Evolutionary conservation across 2,113 vertebrate genomes (phyloP).

Genomic region (Ancistrus triradiatus): DNA sequence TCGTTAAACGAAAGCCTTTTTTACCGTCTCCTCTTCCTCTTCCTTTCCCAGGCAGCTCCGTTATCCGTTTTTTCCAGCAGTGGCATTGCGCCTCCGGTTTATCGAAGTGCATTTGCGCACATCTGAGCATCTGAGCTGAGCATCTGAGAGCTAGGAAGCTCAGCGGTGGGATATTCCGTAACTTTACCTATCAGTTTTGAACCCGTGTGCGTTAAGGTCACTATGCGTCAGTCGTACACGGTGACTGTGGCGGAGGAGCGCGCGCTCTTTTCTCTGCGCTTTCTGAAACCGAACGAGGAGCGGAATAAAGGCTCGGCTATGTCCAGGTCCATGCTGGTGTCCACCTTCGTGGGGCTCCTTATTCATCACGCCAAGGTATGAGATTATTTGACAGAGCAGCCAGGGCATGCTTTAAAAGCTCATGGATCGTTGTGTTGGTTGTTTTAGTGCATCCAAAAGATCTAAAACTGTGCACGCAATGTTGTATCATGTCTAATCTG

Average conservation of each 20-base stretch:
- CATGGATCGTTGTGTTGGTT: not conserved
- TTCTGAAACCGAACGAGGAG: conserved; percentile 77
- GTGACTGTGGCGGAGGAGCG: conserved; percentile 86
- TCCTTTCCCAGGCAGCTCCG: too few relatives aligned
- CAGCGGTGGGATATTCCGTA: too few relatives aligned
- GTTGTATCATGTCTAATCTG: too few relatives aligned
- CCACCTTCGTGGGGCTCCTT: conserved; percentile 88
- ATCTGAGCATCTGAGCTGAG: too few relatives aligned
- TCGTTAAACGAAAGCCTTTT: not conserved
- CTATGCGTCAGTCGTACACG: conserved; percentile 86
- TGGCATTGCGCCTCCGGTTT: too few relatives aligned
- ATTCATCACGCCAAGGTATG: conserved; percentile 94
- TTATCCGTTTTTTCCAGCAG: too few relatives aligned
- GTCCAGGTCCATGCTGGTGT: conserved; percentile 86
- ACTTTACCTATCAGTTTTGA: too few relatives aligned
- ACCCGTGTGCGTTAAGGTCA: not conserved
- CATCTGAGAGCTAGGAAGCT: too few relatives aligned
- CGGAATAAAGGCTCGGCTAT: conserved; percentile 70
- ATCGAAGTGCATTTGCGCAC: too few relatives aligned
- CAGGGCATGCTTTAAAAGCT: not conserved
- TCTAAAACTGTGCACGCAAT: too few relatives aligned
- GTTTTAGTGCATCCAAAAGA: not conserved
- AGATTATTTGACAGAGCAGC: too few relatives aligned
- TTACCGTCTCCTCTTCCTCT: too few relatives aligned
- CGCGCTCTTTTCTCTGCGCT: conserved; percentile 72